These are phyloP conservation scores for western clawed frog (Xenopus tropicalis) DNA, from an alignment of 2,113 vertebrate genomes.

Conservation along the genomic window DNA sequence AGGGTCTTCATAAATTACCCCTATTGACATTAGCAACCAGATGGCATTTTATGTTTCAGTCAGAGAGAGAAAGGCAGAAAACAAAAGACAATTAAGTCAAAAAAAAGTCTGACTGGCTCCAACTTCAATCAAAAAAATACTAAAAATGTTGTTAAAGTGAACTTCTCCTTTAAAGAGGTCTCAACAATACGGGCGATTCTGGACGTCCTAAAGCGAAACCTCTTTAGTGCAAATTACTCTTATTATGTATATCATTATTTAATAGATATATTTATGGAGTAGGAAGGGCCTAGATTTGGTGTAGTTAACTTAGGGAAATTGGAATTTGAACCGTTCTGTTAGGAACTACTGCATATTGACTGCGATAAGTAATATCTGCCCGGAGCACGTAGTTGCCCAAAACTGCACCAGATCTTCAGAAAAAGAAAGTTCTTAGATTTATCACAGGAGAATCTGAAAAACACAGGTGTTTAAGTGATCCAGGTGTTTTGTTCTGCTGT, in stretches of 20 bases:
- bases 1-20: no score
- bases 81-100: no score
- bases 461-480: no score
- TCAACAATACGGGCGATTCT: background rate
- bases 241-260: no score
- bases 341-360: background rate
- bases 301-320: background rate
- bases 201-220: background rate
- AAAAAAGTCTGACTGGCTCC: no score
- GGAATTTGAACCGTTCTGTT: background rate
- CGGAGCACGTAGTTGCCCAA: constrained; percentile 1
- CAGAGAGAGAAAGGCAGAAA: no score
- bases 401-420: background rate
- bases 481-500: no score
- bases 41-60: no score
- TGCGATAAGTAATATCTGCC: background rate
- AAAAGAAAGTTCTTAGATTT: constrained; percentile 4
- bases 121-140: no score
- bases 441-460: background rate
- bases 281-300: background rate
- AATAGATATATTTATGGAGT: background rate
- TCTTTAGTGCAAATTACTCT: constrained; percentile 8
- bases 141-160: no score
- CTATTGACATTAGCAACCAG: no score
- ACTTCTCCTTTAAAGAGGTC: background rate